phyloP scores from a whole-genome alignment of 2,888 invertebrate species.

The Ormyrus pomaceus region DNA sequence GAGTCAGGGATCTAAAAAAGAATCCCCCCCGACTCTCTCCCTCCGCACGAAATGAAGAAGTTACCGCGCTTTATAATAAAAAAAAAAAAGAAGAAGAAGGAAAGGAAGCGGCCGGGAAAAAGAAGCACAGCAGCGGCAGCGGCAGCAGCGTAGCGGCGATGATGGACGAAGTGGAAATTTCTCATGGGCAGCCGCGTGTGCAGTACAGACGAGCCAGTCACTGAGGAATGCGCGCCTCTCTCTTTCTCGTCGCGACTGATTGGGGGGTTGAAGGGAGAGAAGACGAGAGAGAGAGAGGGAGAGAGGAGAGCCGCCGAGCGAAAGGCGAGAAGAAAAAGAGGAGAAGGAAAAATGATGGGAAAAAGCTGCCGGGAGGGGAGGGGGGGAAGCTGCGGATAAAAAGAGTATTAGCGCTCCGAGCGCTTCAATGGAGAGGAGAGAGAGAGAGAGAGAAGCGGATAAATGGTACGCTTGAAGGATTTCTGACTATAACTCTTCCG shows the following conservation, averaged over 20 bases:
- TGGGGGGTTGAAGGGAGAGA: slow-evolving; percentile 8
- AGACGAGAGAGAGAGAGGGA: slow-evolving; percentile 19
- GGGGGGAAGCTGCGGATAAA: slow-evolving; percentile 33
- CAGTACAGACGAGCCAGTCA: slow-evolving; percentile 46
- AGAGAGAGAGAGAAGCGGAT: slow-evolving; percentile 40
- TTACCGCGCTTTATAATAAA: slow-evolving; percentile 22
- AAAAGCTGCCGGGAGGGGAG: slow-evolving; percentile 30
- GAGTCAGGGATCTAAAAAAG: slow-evolving; percentile 39
- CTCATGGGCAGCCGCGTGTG: slow-evolving; percentile 39
- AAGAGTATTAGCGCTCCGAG: slow-evolving; percentile 40
- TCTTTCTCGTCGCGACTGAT: slow-evolving; percentile 47
- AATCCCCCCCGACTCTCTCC: neutral
- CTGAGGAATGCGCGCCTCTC: slow-evolving; percentile 57
- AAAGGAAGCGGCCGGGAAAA: slow-evolving; percentile 26
- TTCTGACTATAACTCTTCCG: slow-evolving; percentile 53
- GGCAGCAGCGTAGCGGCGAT: neutral
- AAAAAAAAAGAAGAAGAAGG: slow-evolving; percentile 11
- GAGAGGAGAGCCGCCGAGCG: slow-evolving; percentile 5
- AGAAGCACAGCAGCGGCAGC: neutral
- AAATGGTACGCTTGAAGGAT: slow-evolving; percentile 51
- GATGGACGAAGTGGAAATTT: slow-evolving; percentile 56
- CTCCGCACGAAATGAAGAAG: slow-evolving; percentile 53
- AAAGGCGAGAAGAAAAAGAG: slow-evolving; percentile 33
- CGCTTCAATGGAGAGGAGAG: slow-evolving; percentile 10
- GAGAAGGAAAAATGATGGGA: slow-evolving; percentile 43